These are phyloP conservation scores for Drosophila funebris DNA, from an alignment of 1,140 invertebrate genomes.

Conservation along the genomic window DNA sequence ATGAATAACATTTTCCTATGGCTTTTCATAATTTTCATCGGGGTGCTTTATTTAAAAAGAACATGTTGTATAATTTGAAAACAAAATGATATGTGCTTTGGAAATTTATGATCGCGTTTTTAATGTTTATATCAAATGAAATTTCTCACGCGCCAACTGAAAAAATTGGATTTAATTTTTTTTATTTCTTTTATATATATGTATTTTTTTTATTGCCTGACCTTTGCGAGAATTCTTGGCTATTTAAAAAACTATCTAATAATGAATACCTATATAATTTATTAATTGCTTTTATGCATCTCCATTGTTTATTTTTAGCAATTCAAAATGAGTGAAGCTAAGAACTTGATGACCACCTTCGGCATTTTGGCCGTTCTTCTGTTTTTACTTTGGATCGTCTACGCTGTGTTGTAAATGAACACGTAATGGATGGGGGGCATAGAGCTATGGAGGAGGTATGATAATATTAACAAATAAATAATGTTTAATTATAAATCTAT, in stretches of 20 bases:
- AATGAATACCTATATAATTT: slow-evolving; percentile 16
- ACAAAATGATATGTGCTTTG: slow-evolving; percentile 69
- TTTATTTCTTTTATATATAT: too few relatives aligned
- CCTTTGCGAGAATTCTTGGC: slow-evolving; percentile 18
- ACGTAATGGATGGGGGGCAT: slow-evolving; percentile 25
- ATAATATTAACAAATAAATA: not conserved
- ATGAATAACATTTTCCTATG: slow-evolving; percentile 50
- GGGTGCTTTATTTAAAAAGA: slow-evolving; percentile 35
- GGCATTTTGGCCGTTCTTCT: slow-evolving; percentile 73
- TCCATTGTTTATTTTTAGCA: slow-evolving; percentile 29
- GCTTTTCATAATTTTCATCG: slow-evolving; percentile 45
- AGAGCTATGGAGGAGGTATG: slow-evolving; percentile 42
- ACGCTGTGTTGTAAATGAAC: slow-evolving; percentile 73
- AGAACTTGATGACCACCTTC: slow-evolving; percentile 76
- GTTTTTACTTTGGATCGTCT: slow-evolving; percentile 69
- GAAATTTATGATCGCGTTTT: slow-evolving; percentile 64
- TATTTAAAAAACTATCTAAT: slow-evolving; percentile 16
- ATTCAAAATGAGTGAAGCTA: slow-evolving; percentile 72
- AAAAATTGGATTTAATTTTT: slow-evolving; percentile 25
- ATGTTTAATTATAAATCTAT: not conserved
- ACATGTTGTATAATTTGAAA: slow-evolving; percentile 65
- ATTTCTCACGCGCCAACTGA: slow-evolving; percentile 56
- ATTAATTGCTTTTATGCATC: slow-evolving; percentile 18
- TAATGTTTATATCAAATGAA: slow-evolving; percentile 56
- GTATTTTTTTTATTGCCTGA: slow-evolving; percentile 38